Conservation (phyloP, 2,113 vertebrate genomes). For the Drymodes brunneopygia region DNA sequence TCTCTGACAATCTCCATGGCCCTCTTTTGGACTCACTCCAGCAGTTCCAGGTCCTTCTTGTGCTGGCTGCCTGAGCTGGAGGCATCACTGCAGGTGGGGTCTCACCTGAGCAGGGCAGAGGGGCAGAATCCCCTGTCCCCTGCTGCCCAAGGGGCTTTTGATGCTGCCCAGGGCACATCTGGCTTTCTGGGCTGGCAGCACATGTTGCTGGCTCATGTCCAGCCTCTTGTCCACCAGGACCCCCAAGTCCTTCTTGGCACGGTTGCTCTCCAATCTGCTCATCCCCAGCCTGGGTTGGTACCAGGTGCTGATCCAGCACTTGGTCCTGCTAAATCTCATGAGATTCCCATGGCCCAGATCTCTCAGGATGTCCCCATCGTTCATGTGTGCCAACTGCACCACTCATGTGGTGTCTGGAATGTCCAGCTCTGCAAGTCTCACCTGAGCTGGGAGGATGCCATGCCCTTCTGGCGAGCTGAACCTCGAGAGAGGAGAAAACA, state of each 20-base stretch:
- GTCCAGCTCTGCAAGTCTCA: neutral
- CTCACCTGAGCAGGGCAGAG: neutral
- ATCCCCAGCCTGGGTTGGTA: neutral
- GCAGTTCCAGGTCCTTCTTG: neutral
- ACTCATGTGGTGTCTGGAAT: neutral
- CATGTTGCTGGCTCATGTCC: neutral
- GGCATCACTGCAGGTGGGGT: neutral
- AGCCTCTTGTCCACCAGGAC: neutral
- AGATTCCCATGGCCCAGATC: too few relatives aligned
- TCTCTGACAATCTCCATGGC: neutral
- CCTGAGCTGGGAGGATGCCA: neutral
- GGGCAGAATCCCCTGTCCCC: neutral
- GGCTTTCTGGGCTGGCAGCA: neutral
- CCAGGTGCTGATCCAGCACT: neutral
- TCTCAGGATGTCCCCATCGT: neutral
- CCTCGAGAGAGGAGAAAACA: neutral
- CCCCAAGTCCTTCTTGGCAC: neutral
- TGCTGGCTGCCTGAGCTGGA: neutral
- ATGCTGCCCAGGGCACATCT: neutral
- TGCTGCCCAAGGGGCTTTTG: neutral
- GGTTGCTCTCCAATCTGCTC: neutral
- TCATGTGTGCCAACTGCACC: neutral
- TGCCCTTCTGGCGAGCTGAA: neutral
- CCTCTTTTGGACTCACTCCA: neutral
- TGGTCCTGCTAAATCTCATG: neutral